These are phyloP conservation scores for Macrobrachium nipponense DNA, from an alignment of 1,140 invertebrate genomes.

Conservation along the genomic window DNA sequence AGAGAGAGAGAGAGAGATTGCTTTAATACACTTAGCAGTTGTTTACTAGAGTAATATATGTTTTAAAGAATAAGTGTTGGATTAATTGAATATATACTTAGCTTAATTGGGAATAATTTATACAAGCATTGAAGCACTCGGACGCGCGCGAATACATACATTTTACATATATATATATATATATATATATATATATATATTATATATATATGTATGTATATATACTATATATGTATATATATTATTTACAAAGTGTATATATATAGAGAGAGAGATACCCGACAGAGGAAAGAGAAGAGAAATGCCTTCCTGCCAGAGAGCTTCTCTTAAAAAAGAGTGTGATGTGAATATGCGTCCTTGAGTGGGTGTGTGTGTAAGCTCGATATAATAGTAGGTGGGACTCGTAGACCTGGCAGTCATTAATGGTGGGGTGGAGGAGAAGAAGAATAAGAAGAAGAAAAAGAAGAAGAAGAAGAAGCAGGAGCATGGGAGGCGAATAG, in stretches of 20 bases:
- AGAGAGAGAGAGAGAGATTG: conserved; percentile 13
- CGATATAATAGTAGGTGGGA: conserved; percentile 11
- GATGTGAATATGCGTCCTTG: not conserved
- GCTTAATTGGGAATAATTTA: not conserved
- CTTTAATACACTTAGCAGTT: not conserved
- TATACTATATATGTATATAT: not conserved
- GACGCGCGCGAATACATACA: not conserved
- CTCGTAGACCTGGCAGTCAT: not conserved
- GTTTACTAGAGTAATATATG: too few species aligned
- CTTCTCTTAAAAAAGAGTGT: too few species aligned
- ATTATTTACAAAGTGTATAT: not conserved
- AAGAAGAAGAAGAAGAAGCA: conserved; percentile 8
- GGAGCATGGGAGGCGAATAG: not conserved
- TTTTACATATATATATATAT: conserved; percentile 6
- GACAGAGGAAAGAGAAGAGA: not conserved
- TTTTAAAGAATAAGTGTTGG: too few species aligned
- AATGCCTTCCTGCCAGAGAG: too few species aligned
- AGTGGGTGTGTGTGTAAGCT: conserved; percentile 32
- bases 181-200: conserved; percentile 19
- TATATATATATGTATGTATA: not conserved
- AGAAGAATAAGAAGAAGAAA: not conserved
- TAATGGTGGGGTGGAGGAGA: not conserved
- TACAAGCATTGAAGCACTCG: conserved; percentile 9
- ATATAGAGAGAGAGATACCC: conserved; percentile 5
- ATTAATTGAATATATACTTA: not conserved